phyloP scores from a whole-genome alignment of 2,888 invertebrate species.

The Merodon equestris region DNA sequence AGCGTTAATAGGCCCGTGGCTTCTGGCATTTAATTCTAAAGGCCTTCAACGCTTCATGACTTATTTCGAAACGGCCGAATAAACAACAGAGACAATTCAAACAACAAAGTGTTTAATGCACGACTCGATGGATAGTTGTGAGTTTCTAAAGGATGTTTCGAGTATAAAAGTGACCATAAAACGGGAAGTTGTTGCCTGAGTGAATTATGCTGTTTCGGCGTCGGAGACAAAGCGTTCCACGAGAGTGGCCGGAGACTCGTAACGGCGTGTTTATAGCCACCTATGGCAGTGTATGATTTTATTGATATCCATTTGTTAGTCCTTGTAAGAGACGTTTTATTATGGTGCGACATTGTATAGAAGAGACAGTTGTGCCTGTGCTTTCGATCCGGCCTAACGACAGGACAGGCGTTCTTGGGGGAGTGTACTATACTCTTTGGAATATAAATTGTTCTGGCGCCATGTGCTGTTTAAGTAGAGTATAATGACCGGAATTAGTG shows the following conservation, averaged over 20 bases:
- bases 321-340: constrained; percentile 24
- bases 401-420: background rate
- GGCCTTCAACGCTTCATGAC: constrained; percentile 30
- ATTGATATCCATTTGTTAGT: constrained; percentile 53
- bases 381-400: too few relatives aligned
- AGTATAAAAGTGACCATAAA: constrained; percentile 61
- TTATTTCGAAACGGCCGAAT: too few relatives aligned
- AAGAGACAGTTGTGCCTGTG: too few relatives aligned
- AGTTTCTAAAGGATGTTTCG: constrained; percentile 6
- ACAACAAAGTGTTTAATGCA: constrained; percentile 45
- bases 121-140: constrained; percentile 6
- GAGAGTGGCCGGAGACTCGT: constrained; percentile 15
- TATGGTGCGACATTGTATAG: constrained; percentile 24
- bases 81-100: constrained; percentile 17
- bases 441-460: constrained; percentile 56
- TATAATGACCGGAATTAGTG: constrained; percentile 2
- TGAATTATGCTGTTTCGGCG: constrained; percentile 48
- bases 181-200: constrained; percentile 42
- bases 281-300: constrained; percentile 60
- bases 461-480: constrained; percentile 13
- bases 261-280: constrained; percentile 59
- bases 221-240: constrained; percentile 29
- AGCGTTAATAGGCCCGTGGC: constrained; percentile 17
- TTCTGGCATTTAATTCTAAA: constrained; percentile 15
- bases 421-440: constrained; percentile 9